phyloP scores from a whole-genome alignment of 2,888 invertebrate genomes.

The Ypsolopha scabrella region DNA sequence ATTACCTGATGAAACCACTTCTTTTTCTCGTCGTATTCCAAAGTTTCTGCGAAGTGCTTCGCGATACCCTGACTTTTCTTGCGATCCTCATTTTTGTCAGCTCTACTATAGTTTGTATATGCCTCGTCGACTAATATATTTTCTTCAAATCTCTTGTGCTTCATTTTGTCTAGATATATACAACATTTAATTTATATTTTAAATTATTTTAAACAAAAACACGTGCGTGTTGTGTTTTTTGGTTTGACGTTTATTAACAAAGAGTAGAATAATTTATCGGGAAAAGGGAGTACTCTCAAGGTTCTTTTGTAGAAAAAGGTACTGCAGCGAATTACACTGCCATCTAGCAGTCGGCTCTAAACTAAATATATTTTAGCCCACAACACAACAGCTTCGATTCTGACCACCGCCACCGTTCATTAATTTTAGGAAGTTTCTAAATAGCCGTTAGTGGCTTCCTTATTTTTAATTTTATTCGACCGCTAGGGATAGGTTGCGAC shows the following conservation, averaged over 20 bases:
- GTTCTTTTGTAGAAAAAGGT: too few relatives aligned
- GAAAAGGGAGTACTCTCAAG: too few relatives aligned
- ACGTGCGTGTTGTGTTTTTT: constrained; percentile 22
- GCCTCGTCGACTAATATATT: constrained; percentile 61
- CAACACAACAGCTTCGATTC: too few relatives aligned
- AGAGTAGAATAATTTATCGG: too few relatives aligned
- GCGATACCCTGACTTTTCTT: constrained; percentile 58
- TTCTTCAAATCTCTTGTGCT: constrained; percentile 64
- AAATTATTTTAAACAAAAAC: constrained; percentile 14
- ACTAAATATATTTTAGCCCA: too few relatives aligned
- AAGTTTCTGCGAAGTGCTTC: constrained; percentile 56
- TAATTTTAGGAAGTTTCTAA: too few relatives aligned
- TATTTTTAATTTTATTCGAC: too few relatives aligned
- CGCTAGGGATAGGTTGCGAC: too few relatives aligned
- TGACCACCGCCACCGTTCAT: too few relatives aligned
- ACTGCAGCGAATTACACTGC: too few relatives aligned
- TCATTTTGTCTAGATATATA: constrained; percentile 34
- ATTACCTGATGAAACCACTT: constrained; percentile 77
- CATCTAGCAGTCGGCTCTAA: too few relatives aligned
- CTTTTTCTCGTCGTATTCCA: constrained; percentile 63
- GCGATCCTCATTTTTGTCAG: constrained; percentile 54
- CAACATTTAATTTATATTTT: not conserved
- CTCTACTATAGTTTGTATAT: constrained; percentile 51
- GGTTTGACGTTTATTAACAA: not conserved
- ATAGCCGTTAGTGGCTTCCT: too few relatives aligned